phyloP scores from a whole-genome alignment of 2,113 vertebrate genomes.

The Neolamprologus caudopunctatus region DNA sequence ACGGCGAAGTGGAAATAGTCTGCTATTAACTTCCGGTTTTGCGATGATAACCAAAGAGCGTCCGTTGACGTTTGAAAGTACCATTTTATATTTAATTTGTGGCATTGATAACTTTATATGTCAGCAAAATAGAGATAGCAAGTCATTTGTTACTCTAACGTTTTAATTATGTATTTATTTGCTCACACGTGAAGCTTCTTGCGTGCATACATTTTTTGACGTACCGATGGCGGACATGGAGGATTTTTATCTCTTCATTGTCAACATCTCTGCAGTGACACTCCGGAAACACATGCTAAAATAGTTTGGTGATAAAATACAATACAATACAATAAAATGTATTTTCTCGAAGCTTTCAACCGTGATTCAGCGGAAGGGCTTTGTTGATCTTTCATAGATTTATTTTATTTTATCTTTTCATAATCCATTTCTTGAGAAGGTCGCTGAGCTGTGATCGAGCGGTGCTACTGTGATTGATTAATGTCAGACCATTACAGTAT shows the following conservation, averaged over 20 bases:
- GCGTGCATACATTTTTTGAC: not conserved
- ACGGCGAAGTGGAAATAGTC: rapidly evolving
- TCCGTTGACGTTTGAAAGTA: not conserved
- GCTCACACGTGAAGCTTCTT: not conserved
- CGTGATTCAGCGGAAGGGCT: not conserved
- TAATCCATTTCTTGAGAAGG: not conserved
- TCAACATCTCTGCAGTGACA: not conserved
- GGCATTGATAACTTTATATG: not conserved
- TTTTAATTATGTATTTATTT: not conserved
- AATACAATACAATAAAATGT: not conserved
- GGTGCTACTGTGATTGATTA: not conserved
- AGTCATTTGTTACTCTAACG: not conserved
- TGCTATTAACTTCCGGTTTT: not conserved
- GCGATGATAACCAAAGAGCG: not conserved
- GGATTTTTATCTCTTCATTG: not conserved
- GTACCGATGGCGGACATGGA: not conserved
- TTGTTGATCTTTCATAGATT: not conserved
- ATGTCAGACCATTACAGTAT: not conserved
- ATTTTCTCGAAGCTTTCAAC: not conserved
- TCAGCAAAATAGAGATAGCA: not conserved
- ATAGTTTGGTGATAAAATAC: not conserved
- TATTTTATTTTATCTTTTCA: not conserved
- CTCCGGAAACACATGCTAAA: not conserved
- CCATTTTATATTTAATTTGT: not conserved
- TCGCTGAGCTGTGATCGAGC: not conserved